phyloP scores from a whole-genome alignment of 2,113 vertebrate genomes.

The Herpetotheres cachinnans region DNA sequence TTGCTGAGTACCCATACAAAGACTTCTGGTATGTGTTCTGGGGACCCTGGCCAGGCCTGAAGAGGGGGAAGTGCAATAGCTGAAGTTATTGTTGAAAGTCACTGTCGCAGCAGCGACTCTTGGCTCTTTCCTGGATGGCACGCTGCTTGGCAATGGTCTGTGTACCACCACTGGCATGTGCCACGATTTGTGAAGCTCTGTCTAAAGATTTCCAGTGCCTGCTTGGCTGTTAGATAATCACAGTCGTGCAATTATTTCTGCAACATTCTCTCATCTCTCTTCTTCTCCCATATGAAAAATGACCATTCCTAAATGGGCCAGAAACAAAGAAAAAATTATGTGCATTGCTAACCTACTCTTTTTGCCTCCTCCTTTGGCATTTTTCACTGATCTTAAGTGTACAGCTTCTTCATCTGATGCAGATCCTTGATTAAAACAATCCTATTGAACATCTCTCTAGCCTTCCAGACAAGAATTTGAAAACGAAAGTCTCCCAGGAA shows the following conservation, averaged over 20 bases:
- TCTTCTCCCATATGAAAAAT: neutral
- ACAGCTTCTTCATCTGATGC: neutral
- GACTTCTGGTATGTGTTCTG: no score
- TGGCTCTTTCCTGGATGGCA: neutral
- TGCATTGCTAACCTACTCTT: neutral
- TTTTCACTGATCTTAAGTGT: neutral
- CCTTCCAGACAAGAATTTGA: neutral
- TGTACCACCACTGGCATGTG: neutral
- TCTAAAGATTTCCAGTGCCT: neutral
- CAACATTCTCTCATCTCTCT: neutral
- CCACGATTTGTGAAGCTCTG: neutral
- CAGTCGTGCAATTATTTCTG: neutral
- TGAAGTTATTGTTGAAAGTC: neutral
- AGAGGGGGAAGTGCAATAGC: neutral
- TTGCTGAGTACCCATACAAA: neutral
- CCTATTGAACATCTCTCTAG: neutral
- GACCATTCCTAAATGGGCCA: neutral
- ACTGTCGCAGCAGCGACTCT: neutral
- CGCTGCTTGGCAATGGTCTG: neutral
- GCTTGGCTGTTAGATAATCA: neutral
- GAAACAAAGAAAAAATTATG: neutral
- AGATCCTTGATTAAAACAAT: neutral
- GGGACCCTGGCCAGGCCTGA: neutral
- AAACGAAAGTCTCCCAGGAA: neutral
- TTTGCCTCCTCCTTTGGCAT: neutral